Evolutionary conservation across 2,113 vertebrate genomes (phyloP).

Genomic region (Amazona guildingii): DNA sequence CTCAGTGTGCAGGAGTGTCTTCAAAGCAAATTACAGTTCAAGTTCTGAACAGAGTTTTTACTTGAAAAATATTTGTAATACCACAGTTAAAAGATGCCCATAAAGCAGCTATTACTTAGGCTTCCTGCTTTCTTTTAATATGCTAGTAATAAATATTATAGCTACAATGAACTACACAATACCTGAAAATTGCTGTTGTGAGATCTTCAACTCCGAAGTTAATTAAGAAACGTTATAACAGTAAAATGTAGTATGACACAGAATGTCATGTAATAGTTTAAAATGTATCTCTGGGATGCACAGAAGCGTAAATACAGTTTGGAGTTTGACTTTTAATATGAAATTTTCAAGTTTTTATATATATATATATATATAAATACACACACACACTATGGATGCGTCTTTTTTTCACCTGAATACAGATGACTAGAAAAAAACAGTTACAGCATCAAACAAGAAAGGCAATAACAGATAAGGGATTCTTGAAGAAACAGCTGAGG

Average conservation of each 20-base stretch:
- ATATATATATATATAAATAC: no score
- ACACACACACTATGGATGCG: neutral
- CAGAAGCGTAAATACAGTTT: neutral
- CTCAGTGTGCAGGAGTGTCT: neutral
- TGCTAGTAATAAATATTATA: slow-evolving; percentile 13
- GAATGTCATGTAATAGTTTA: neutral
- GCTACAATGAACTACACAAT: slow-evolving; percentile 8
- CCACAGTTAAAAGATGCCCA: neutral
- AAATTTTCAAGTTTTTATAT: neutral
- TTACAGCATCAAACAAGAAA: neutral
- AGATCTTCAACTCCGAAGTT: neutral
- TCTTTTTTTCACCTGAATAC: neutral
- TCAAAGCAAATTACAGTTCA: slow-evolving; percentile 14
- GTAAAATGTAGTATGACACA: neutral
- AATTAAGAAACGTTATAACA: slow-evolving; percentile 34
- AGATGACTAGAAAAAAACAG: neutral
- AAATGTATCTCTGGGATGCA: neutral
- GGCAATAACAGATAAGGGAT: neutral
- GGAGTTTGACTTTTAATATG: neutral
- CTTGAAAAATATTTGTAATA: neutral
- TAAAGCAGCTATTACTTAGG: neutral
- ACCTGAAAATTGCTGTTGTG: slow-evolving; percentile 12
- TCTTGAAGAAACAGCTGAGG: neutral
- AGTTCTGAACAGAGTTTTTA: neutral
- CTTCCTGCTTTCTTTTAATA: slow-evolving; percentile 17